These are phyloP conservation scores for Poecilia wingei DNA, from an alignment of 2,797 vertebrate genomes.

Conservation along the genomic window DNA sequence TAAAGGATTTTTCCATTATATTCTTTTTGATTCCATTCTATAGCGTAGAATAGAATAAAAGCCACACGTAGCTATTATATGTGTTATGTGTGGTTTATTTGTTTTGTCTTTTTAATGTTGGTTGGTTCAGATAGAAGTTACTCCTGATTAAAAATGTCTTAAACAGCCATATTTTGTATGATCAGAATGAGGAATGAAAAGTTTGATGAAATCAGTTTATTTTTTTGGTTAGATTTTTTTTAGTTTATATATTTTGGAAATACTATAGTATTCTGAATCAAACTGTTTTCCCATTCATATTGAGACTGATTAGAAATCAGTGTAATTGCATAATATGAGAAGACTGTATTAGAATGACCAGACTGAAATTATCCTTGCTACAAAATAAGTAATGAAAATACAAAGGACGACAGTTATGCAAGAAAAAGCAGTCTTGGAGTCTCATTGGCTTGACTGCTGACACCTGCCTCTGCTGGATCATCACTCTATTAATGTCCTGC, in stretches of 20 bases:
- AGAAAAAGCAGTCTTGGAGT: neutral
- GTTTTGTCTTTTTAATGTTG: neutral
- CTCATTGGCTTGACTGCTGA: constrained; percentile 38
- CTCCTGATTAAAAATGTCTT: neutral
- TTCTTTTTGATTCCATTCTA: too few relatives aligned
- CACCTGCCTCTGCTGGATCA: constrained; percentile 38
- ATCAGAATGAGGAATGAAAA: neutral
- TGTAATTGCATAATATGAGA: neutral
- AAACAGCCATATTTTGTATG: neutral
- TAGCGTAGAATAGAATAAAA: neutral
- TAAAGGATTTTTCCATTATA: too few relatives aligned
- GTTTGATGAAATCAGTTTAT: neutral
- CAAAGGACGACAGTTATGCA: neutral
- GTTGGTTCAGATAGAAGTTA: neutral
- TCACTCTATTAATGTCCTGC: constrained; percentile 40
- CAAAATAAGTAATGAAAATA: neutral
- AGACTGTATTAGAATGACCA: neutral
- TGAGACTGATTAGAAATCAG: neutral
- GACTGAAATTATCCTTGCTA: neutral
- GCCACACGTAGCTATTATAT: too few relatives aligned
- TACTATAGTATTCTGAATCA: neutral
- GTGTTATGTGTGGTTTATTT: too few relatives aligned
- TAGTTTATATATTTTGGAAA: neutral
- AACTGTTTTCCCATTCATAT: neutral
- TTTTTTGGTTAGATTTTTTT: neutral